Evolutionary conservation across 2,113 vertebrate genomes (phyloP), one percentile per base, ranked within the genome.

Genomic region (Odobenus rosmarus): DNA sequence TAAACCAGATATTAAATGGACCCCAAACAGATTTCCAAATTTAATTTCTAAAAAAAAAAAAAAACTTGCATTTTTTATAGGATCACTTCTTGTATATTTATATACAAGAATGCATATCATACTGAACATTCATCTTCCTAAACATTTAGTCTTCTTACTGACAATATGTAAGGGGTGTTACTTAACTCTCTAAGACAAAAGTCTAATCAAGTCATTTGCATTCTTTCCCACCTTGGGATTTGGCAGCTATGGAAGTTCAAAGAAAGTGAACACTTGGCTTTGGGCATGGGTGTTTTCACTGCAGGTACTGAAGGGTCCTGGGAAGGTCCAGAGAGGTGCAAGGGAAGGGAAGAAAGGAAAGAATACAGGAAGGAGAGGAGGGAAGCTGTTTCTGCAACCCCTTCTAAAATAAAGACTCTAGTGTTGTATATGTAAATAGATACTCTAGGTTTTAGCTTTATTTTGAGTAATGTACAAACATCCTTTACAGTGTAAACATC

Each of bases 21-120:
- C 10, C 39, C 21, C 88, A 90, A 96, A 90, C 10, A 49, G 14
- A 88, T 79, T 91, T 93, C 33, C 28, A 92, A 89, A 96, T 93
- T 84, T 92, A 90, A 93, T 62, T 93, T 96, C 23, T 91, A 31
- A 16, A 31, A 33, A 76, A 16, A 28, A 33, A 76, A 77, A 77
- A 87, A 5, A 61, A 51, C 5, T 59, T 94, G 36, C 46, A 46
- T 95, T 55, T 96, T 88, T 94, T 67, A 79, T 53, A 95, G 64
- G 14, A 71, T 69, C 33, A 71, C 8, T 71, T 84, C 49, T 90
- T 92, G 0, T 93, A 36, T 71, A 95, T 18, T 36, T 19, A 69
- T 36, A n/a, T 19, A 36, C 6, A 67, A 67, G 64, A 92, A 94
- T 18, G 64, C 31, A 69, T 88, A 81, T 55, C 57, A 88, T 74